Conservation (phyloP, 2,797 vertebrate genomes). For the Euthynnus affinis region DNA sequence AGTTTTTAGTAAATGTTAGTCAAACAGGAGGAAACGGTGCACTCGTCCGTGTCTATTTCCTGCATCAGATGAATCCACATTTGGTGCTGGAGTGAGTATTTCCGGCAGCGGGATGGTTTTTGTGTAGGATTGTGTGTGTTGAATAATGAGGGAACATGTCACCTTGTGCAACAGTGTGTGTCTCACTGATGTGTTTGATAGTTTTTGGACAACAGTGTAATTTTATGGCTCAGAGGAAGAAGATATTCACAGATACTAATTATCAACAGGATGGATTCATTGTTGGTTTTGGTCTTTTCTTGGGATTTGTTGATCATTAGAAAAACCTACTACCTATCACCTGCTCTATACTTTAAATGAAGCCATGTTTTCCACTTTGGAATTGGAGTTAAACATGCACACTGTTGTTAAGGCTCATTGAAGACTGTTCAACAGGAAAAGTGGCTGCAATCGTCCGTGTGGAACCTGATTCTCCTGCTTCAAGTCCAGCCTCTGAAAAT, state of each 20-base stretch:
- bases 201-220: background rate
- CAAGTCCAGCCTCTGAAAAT: constrained; percentile 22
- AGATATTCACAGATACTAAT: background rate
- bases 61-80: background rate
- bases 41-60: background rate
- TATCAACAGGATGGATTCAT: background rate
- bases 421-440: constrained; percentile 27
- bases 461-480: constrained; percentile 20
- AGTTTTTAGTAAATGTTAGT: background rate
- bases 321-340: background rate
- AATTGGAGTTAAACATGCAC: constrained; percentile 29
- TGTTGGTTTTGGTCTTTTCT: constrained; percentile 1
- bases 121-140: too few relatives aligned
- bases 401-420: constrained; percentile 10
- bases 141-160: too few relatives aligned
- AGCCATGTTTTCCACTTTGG: background rate
- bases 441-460: constrained; percentile 56
- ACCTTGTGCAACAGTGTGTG: background rate
- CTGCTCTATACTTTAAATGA: background rate
- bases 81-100: background rate
- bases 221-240: background rate
- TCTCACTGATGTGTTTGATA: background rate
- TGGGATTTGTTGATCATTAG: background rate
- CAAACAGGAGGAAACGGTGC: background rate
- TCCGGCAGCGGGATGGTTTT: background rate